These are phyloP conservation scores for Lophura nycthemera DNA, from an alignment of 2,113 vertebrate species.

Conservation along the genomic window DNA sequence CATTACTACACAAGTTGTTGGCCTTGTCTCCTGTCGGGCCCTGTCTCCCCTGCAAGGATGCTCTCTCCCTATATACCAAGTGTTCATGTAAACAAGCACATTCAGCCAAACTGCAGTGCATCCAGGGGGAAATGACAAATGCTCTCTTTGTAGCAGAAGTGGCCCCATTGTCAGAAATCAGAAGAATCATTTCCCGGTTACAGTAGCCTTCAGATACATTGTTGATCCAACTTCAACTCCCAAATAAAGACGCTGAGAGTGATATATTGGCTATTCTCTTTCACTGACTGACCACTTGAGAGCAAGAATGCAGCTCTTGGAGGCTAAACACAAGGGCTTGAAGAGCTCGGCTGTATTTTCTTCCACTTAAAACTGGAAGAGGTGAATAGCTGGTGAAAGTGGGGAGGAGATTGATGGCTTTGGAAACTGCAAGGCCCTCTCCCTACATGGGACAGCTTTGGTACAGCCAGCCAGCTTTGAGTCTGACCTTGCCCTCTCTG, in stretches of 20 bases:
- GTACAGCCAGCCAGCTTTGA: background rate
- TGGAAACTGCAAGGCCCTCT: constrained; percentile 41
- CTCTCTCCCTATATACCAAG: background rate
- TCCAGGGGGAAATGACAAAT: constrained; percentile 7
- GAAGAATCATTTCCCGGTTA: background rate
- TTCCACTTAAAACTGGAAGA: constrained; percentile 30
- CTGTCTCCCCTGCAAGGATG: fast-evolving
- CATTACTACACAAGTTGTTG: fast-evolving
- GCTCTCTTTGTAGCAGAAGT: background rate
- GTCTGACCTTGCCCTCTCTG: constrained; percentile 31
- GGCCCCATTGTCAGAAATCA: constrained; percentile 9
- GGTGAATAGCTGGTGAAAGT: constrained; percentile 34
- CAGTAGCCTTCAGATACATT: constrained; percentile 15
- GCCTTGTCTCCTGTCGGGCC: fast-evolving
- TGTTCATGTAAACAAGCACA: fast-evolving
- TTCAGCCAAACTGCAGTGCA: background rate
- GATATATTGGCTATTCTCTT: constrained; percentile 34
- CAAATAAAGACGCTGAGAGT: background rate
- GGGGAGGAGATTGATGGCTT: constrained; percentile 53
- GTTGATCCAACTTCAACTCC: constrained; percentile 6
- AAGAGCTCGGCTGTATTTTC: constrained; percentile 55
- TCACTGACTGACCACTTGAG: constrained; percentile 7
- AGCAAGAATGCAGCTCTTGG: constrained; percentile 21
- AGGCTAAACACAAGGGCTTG: background rate
- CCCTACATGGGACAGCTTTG: constrained; percentile 13